These are phyloP conservation scores for Pangasius krempfi DNA, from an alignment of 2,797 vertebrate genomes.

Conservation along the genomic window DNA sequence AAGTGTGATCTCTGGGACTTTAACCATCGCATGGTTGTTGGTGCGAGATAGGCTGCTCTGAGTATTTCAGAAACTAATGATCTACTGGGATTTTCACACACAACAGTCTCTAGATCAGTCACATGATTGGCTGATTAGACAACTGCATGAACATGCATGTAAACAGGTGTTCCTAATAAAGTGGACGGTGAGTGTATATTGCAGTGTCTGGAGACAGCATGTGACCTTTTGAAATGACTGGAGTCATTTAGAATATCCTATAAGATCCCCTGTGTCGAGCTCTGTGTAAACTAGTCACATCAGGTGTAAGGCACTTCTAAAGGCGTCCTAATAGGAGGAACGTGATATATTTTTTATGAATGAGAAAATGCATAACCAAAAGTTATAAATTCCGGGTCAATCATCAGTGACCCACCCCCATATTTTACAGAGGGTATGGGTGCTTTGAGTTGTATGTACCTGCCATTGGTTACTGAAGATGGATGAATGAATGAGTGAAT, in stretches of 20 bases:
- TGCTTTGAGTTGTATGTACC: background rate
- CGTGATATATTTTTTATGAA: background rate
- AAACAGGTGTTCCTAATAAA: too few species aligned
- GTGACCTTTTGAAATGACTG: conserved; percentile 1
- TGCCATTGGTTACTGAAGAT: background rate
- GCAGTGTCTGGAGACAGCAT: background rate
- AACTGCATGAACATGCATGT: too few species aligned
- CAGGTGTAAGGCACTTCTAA: background rate
- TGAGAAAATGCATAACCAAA: background rate
- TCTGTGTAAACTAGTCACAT: background rate
- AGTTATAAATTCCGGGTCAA: background rate
- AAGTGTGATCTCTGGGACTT: too few species aligned
- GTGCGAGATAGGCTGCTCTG: too few species aligned
- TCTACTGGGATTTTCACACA: too few species aligned
- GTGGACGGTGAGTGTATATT: background rate
- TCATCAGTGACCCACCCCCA: background rate
- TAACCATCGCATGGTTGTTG: too few species aligned
- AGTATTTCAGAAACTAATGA: too few species aligned
- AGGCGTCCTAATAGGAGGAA: background rate
- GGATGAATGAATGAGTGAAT: background rate
- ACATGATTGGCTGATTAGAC: too few species aligned
- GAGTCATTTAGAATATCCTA: background rate
- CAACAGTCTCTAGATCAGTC: too few species aligned
- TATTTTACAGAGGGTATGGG: background rate
- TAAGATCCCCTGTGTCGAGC: background rate